These are phyloP conservation scores for Pterostichus niger DNA, from an alignment of 2,888 invertebrate species.

Conservation along the genomic window DNA sequence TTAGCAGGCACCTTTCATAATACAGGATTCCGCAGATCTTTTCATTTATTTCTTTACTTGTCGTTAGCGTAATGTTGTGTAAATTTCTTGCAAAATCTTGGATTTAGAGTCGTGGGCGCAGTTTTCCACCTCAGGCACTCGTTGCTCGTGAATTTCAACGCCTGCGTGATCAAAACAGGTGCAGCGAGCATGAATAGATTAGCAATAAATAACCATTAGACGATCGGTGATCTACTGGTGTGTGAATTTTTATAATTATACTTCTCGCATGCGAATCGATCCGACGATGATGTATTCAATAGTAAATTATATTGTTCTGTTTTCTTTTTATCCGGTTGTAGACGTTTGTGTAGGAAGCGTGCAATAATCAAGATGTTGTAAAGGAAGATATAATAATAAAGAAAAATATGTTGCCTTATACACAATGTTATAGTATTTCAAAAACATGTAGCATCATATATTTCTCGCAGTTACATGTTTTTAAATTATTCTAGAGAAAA, in stretches of 20 bases:
- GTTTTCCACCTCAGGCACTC: slow-evolving; percentile 34
- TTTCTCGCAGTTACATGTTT: no score
- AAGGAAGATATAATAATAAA: slow-evolving; percentile 21
- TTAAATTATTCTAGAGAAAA: not conserved
- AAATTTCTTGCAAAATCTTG: not conserved
- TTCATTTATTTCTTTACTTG: not conserved
- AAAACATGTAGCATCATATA: not conserved
- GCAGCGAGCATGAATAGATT: slow-evolving; percentile 61
- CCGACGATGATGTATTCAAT: slow-evolving; percentile 46
- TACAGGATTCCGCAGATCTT: slow-evolving; percentile 1
- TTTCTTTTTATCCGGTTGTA: slow-evolving; percentile 38
- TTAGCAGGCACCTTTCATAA: slow-evolving; percentile 48
- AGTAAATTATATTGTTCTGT: slow-evolving; percentile 46
- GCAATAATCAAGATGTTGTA: slow-evolving; percentile 40
- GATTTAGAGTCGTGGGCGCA: slow-evolving; percentile 47
- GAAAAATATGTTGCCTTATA: not conserved
- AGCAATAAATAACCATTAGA: slow-evolving; percentile 63
- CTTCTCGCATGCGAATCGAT: slow-evolving; percentile 39
- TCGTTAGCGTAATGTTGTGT: slow-evolving; percentile 11
- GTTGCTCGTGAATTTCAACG: slow-evolving; percentile 55
- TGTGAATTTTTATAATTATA: slow-evolving; percentile 58
- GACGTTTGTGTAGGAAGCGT: slow-evolving; percentile 49
- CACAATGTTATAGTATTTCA: no score
- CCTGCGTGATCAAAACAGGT: slow-evolving; percentile 61
- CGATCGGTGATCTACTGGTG: slow-evolving; percentile 58